Evolutionary conservation across 2,113 vertebrate genomes (phyloP).

Genomic region (Halichoerus grypus): DNA sequence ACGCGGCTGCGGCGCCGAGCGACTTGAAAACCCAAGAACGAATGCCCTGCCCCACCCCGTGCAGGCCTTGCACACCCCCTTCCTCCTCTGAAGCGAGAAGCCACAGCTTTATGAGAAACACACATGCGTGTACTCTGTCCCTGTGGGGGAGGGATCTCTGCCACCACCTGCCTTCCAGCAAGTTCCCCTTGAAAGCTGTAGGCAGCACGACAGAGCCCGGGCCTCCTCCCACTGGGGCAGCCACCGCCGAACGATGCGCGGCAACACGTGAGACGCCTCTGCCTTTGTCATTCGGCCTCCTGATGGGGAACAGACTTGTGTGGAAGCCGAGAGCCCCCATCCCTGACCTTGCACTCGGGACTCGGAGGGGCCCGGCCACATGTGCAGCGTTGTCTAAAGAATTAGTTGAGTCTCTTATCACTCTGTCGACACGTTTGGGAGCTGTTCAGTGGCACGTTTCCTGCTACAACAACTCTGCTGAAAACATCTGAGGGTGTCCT

Average conservation of each 20-base stretch:
- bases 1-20: background rate
- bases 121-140: accelerated
- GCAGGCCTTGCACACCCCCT: background rate
- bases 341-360: conserved; percentile 78
- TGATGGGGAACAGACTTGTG: conserved; percentile 81
- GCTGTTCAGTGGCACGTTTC: conserved; percentile 72
- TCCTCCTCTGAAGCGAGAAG: background rate
- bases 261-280: background rate
- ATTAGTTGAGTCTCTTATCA: conserved; percentile 77
- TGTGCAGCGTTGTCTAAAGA: conserved; percentile 79
- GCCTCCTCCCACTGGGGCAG: conserved; percentile 21
- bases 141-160: background rate
- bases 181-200: background rate
- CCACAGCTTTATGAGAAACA: conserved; percentile 1
- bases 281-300: conserved; percentile 63
- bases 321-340: conserved; percentile 67
- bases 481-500: background rate
- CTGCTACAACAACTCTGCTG: conserved; percentile 76
- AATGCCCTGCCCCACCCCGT: background rate
- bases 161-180: background rate
- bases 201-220: background rate
- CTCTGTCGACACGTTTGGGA: conserved; percentile 77
- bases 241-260: accelerated
- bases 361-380: conserved; percentile 80
- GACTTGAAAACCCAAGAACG: background rate